phyloP scores from a whole-genome alignment of 2,113 vertebrate genomes.

The Meriones unguiculatus region DNA sequence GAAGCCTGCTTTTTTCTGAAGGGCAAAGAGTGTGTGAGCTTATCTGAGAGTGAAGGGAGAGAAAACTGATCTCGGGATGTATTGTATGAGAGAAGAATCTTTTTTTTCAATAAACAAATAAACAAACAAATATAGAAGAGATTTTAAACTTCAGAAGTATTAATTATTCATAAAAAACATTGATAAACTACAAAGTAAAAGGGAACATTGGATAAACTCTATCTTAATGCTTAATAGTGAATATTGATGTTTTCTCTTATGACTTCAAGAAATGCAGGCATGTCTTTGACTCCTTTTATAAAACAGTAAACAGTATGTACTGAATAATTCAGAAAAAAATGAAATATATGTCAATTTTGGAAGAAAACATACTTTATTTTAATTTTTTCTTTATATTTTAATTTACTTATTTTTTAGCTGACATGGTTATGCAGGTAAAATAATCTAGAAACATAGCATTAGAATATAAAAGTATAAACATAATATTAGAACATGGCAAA shows the following conservation, averaged over 20 bases:
- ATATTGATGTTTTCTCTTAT: neutral
- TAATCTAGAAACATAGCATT: neutral
- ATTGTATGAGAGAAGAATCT: neutral
- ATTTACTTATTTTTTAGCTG: neutral
- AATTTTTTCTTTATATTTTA: neutral
- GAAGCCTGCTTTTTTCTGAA: neutral
- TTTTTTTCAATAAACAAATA: neutral
- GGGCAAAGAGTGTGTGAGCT: neutral
- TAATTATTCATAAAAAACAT: neutral
- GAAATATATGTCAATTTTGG: neutral
- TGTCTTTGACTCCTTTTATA: neutral
- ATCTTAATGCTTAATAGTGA: neutral
- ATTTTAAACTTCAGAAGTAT: neutral
- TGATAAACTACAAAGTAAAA: neutral
- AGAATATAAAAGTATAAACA: neutral
- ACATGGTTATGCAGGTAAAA: neutral
- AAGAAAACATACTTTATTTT: neutral
- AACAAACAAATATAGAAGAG: neutral
- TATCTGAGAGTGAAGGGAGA: neutral
- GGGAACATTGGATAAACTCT: neutral
- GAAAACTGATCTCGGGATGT: neutral
- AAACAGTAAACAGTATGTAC: neutral
- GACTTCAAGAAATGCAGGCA: neutral
- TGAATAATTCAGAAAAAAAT: neutral
- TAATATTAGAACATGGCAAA: neutral